phyloP scores from a whole-genome alignment of 2,113 vertebrate genomes.

The Columbina picui region DNA sequence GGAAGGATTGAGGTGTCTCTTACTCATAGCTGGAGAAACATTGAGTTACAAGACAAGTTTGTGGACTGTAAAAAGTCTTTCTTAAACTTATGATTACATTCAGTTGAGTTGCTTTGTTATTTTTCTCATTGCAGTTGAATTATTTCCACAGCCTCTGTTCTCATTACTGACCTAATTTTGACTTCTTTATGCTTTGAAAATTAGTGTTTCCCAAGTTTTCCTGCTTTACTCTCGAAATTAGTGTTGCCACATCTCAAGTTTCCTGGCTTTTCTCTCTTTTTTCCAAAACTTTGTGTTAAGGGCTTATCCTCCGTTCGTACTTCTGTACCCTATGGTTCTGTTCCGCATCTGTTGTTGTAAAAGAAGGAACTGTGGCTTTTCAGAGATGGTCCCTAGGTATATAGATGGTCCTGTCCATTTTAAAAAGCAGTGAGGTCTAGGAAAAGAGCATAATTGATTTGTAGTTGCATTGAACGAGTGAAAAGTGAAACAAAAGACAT shows the following conservation, averaged over 20 bases:
- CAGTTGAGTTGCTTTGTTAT: neutral
- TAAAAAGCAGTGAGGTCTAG: neutral
- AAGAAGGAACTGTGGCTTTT: neutral
- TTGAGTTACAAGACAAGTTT: accelerated
- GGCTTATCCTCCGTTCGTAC: neutral
- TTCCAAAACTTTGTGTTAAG: accelerated
- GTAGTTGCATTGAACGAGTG: neutral
- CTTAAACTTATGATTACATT: neutral
- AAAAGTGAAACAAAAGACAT: neutral
- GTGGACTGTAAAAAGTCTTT: neutral
- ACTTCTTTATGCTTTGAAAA: neutral
- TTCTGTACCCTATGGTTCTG: neutral
- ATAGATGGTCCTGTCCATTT: neutral
- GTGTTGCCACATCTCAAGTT: neutral
- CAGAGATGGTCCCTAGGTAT: neutral
- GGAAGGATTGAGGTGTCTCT: neutral
- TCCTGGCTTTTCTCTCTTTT: neutral
- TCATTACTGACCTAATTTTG: neutral
- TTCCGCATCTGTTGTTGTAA: neutral
- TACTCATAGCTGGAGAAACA: neutral
- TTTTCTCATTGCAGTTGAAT: neutral
- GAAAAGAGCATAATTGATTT: neutral
- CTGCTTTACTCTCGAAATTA: neutral
- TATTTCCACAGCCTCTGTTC: constrained; percentile 12
- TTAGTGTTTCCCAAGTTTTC: neutral